phyloP scores from a whole-genome alignment of 2,113 vertebrate species.

The Coturnix japonica region DNA sequence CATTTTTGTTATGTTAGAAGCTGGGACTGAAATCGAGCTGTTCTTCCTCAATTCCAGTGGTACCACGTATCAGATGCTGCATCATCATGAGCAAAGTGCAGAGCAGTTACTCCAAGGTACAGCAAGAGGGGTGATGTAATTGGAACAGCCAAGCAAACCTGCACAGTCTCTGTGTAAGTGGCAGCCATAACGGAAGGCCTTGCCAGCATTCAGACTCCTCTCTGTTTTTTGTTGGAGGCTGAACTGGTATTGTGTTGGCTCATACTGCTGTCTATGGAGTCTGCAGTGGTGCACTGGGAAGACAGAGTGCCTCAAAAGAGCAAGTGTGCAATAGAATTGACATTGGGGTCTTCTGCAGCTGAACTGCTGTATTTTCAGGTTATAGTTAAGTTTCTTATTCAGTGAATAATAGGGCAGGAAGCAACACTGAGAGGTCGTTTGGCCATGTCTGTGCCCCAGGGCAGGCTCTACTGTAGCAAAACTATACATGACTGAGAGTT shows the following conservation, averaged over 20 bases:
- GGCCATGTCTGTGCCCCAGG: neutral
- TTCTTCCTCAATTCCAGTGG: neutral
- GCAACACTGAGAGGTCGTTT: neutral
- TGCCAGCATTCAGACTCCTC: neutral
- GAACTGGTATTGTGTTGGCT: neutral
- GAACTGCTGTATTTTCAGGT: neutral
- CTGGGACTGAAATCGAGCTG: neutral
- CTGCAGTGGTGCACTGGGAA: neutral
- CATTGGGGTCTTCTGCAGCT: neutral
- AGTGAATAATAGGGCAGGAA: neutral
- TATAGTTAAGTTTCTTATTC: neutral
- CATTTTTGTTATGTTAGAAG: neutral
- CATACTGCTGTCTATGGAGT: neutral
- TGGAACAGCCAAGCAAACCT: neutral
- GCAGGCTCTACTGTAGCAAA: neutral
- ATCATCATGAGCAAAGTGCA: neutral
- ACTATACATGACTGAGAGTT: neutral
- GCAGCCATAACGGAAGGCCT: neutral
- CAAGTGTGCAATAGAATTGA: neutral
- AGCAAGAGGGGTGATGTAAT: neutral
- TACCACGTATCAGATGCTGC: rapidly evolving
- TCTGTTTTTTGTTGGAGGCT: neutral
- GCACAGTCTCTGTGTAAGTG: neutral
- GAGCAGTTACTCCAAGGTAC: neutral
- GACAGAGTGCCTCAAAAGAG: neutral